Conservation (phyloP, 2,113 vertebrate species). For the Hippolais icterina region DNA sequence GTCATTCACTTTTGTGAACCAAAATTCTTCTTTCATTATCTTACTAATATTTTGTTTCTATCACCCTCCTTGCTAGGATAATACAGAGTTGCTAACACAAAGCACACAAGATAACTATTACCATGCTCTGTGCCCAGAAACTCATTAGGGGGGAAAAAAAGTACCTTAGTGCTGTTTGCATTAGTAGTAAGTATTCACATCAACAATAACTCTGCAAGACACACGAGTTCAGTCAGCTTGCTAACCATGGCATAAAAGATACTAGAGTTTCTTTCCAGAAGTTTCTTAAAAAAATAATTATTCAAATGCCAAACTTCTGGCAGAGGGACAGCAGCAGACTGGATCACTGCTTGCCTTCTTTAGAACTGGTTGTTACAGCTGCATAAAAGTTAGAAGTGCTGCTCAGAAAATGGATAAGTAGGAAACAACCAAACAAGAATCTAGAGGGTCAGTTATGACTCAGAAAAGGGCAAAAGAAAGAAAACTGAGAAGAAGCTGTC, state of each 20-base stretch:
- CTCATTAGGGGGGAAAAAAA: accelerated
- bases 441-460: conserved; percentile 48
- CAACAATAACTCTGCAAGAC: background rate
- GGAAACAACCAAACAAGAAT: conserved; percentile 13
- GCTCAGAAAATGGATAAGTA: background rate
- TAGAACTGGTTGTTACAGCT: background rate
- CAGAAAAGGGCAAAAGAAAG: conserved; percentile 49
- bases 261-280: background rate
- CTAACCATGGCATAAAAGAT: background rate
- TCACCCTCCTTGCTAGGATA: background rate
- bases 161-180: background rate
- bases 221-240: background rate
- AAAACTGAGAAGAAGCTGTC: background rate
- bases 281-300: background rate
- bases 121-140: background rate
- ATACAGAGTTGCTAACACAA: background rate
- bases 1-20: background rate
- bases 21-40: background rate
- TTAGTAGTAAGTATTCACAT: background rate
- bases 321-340: background rate
- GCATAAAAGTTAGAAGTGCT: background rate
- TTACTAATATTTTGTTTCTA: background rate
- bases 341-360: background rate
- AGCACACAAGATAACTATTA: background rate
- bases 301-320: background rate